phyloP scores from a whole-genome alignment of 2,888 invertebrate species.

The Leptopilina drosophilae region DNA sequence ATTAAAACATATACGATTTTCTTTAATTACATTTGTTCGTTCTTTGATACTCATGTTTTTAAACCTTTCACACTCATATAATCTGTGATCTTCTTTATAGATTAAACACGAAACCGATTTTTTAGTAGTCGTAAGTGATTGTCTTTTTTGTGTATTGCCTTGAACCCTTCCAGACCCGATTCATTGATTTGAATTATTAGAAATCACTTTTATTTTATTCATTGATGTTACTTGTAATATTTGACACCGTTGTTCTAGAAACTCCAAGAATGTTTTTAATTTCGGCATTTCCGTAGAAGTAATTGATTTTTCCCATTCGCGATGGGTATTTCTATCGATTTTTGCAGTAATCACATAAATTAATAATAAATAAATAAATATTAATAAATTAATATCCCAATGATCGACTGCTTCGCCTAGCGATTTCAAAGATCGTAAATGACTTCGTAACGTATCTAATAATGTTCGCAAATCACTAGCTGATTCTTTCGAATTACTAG shows the following conservation, averaged over 20 bases:
- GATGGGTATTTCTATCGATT: conserved; percentile 32
- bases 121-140: neutral
- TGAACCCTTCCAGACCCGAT: neutral
- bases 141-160: neutral
- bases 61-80: neutral
- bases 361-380: too few species aligned
- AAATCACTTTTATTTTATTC: too few species aligned
- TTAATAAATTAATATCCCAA: too few species aligned
- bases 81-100: neutral
- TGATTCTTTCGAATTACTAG: too few species aligned
- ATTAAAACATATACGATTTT: neutral
- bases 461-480: too few species aligned
- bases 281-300: conserved; percentile 38
- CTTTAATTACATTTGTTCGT: neutral
- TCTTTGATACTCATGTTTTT: neutral
- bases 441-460: too few species aligned
- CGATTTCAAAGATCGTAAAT: too few species aligned
- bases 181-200: neutral
- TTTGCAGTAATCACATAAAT: conserved; percentile 20
- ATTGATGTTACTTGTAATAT: conserved; percentile 27
- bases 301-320: conserved; percentile 44
- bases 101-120: neutral
- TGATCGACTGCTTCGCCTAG: too few species aligned
- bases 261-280: conserved; percentile 31
- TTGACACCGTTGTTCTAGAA: conserved; percentile 40